Percentiles rank a stretch among this genome's conserved stretches.
Conservation (phyloP, 2,888 invertebrate genomes). For the Linyphia triangularis region DNA sequence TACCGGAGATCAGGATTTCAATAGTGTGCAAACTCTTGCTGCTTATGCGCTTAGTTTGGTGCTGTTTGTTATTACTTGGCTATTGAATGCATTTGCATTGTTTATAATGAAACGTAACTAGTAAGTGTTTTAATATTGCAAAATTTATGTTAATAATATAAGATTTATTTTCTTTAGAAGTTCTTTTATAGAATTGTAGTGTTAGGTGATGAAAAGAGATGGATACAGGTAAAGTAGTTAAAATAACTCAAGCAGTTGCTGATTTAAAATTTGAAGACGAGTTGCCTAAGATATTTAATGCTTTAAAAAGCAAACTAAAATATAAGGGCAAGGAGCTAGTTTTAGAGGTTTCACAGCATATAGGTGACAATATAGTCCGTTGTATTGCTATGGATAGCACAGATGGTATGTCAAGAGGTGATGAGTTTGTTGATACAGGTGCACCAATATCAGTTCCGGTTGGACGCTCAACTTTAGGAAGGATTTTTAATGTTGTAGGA, state of each 20-base stretch:
- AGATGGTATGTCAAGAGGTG: neutral
- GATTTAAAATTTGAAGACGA: neutral
- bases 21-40: neutral
- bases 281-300: neutral
- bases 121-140: conserved; percentile 5
- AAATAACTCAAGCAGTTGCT: conserved; percentile 6
- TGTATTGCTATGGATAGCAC: neutral
- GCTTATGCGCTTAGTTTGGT: neutral
- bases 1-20: neutral
- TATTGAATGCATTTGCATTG: neutral
- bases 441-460: neutral
- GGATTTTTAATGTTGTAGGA: conserved; percentile 77
- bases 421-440: neutral
- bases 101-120: neutral
- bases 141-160: conserved; percentile 2
- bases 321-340: neutral
- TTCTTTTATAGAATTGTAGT: conserved; percentile 6
- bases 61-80: neutral
- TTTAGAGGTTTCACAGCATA: conserved; percentile 14
- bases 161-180: conserved; percentile 9
- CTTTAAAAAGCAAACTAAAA: conserved; percentile 5
- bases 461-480: conserved; percentile 72
- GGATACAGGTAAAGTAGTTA: neutral
- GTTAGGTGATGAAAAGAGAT: neutral
- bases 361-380: neutral